phyloP scores from a whole-genome alignment of 2,888 invertebrate species.

The Sphinx pinastri region DNA sequence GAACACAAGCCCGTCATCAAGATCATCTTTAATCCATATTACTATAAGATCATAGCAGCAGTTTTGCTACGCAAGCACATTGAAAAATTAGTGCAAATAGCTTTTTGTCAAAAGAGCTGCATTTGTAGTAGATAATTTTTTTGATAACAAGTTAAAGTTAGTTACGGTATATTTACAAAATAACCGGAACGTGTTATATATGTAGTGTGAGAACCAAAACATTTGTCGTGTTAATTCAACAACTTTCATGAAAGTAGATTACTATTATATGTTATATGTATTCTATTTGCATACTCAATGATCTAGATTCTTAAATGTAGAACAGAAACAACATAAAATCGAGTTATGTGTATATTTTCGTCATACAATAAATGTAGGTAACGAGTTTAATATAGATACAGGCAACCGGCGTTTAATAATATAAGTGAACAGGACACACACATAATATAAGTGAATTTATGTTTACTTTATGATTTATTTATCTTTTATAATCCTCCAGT shows the following conservation, averaged over 20 bases:
- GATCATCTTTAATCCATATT: too few species aligned
- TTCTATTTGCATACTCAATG: slow-evolving; percentile 27
- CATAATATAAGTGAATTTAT: too few species aligned
- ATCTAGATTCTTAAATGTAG: slow-evolving; percentile 27
- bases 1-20: too few species aligned
- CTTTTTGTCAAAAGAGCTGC: neutral
- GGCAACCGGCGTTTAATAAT: too few species aligned
- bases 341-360: slow-evolving; percentile 5
- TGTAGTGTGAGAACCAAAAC: slow-evolving; percentile 38
- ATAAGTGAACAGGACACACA: too few species aligned
- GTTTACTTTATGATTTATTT: too few species aligned
- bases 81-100: neutral
- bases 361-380: slow-evolving; percentile 1
- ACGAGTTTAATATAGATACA: neutral
- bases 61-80: neutral
- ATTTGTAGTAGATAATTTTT: neutral
- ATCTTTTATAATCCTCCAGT: too few species aligned
- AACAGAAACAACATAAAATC: slow-evolving; percentile 26
- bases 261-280: slow-evolving; percentile 19
- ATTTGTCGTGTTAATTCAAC: slow-evolving; percentile 34
- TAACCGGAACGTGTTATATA: slow-evolving; percentile 33
- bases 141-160: slow-evolving; percentile 6
- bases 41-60: too few species aligned
- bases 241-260: slow-evolving; percentile 37
- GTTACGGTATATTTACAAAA: slow-evolving; percentile 23